Conservation (phyloP, 2,113 vertebrate species). For the Paradisaea rubra region DNA sequence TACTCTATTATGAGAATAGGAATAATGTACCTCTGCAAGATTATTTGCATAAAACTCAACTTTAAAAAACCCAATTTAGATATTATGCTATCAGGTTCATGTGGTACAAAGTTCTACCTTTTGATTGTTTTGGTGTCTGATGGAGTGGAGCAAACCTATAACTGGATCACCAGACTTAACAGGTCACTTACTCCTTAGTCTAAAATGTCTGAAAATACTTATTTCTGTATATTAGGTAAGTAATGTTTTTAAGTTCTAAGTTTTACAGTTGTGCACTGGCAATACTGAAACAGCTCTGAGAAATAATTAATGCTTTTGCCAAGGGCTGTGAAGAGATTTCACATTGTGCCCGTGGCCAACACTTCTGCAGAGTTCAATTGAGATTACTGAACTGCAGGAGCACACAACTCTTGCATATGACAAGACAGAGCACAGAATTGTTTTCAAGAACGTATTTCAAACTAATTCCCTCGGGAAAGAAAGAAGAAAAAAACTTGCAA, state of each 20-base stretch:
- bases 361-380: neutral
- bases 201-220: neutral
- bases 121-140: neutral
- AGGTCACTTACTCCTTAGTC: neutral
- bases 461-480: neutral
- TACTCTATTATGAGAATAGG: neutral
- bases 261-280: neutral
- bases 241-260: neutral
- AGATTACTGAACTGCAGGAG: neutral
- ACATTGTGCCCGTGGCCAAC: neutral
- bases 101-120: neutral
- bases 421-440: neutral
- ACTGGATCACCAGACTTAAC: neutral
- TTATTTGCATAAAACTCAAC: neutral
- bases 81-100: neutral
- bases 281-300: neutral
- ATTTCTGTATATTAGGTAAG: neutral
- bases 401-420: neutral
- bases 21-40: conserved; percentile 57
- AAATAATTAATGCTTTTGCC: neutral
- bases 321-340: neutral
- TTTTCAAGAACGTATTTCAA: neutral
- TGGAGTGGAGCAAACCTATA: neutral
- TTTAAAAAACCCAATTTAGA: neutral
- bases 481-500: neutral